Evolutionary conservation across 1,140 invertebrate species (phyloP).

Genomic region (Lanistes nyassanus): DNA sequence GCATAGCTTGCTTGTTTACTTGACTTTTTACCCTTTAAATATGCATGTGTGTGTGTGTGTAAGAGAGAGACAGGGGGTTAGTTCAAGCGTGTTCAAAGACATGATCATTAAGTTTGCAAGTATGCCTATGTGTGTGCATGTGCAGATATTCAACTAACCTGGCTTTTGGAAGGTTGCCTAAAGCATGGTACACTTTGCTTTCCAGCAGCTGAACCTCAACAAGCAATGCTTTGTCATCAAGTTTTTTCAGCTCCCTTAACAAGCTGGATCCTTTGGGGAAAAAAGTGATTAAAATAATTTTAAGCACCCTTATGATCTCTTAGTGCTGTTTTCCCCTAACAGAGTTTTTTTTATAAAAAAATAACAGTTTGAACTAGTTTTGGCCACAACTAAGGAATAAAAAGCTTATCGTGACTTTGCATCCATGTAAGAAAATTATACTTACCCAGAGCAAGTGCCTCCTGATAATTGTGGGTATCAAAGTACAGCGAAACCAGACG

Average conservation of each 20-base stretch:
- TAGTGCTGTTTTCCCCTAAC: not conserved
- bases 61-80: not conserved
- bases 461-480: constrained; percentile 81
- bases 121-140: constrained; percentile 4
- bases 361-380: not conserved
- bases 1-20: no score
- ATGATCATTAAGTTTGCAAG: not conserved
- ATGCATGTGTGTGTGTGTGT: no score
- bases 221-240: constrained; percentile 98
- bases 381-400: no score
- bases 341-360: not conserved
- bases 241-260: constrained; percentile 95
- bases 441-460: constrained; percentile 55
- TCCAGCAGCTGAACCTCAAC: constrained; percentile 96
- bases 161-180: constrained; percentile 96
- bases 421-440: constrained; percentile 19
- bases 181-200: constrained; percentile 98
- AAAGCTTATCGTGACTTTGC: no score
- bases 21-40: no score
- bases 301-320: not conserved
- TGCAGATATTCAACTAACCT: constrained; percentile 56
- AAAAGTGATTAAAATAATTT: not conserved
- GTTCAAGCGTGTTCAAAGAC: not conserved
- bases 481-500: constrained; percentile 93
- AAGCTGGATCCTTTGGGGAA: constrained; percentile 75